Evolutionary conservation across 1,140 invertebrate species (phyloP), one percentile per base, ranked within the genome.

Genomic region (Delia radicum): DNA sequence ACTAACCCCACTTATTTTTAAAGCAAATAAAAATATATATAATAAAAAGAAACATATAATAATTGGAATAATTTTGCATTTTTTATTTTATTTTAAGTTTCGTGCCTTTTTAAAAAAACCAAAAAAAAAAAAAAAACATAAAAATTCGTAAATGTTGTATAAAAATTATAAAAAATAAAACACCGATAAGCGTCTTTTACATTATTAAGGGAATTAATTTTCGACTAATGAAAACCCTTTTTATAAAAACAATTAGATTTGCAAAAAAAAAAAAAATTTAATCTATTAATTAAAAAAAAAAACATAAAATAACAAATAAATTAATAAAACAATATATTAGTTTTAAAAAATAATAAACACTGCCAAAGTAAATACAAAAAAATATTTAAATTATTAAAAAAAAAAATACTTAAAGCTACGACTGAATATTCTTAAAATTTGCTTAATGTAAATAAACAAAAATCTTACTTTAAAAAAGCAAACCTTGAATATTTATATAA

Each of bases 361-460:
- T 69, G 65, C 65, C 65, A 69, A 69, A 69, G 8, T 8, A 37
- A 37, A 69, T 33, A 67, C 2, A n/a, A 7, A 69, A n/a, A 67
- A 67, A 31, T 15, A 65, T 28, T 67, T 31, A 31, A 55, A 67
- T n/a, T 31, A 67, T 67, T 15, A 65, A 65, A 26, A 63, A 28
- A 18, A 31, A 67, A 31, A 21, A 67, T 31, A 67, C 21, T 33
- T 24, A n/a, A 65, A 37, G 31, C n/a, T 69, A 69, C 27, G 65
- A 69, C 65, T 69, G 65, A 69, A 31, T 69, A 69, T 21, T 37
- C 65, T 69, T 69, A 69, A 67, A 67, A 31, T n/a, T n/a, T n/a
- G n/a, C n/a, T n/a, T n/a, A n/a, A n/a, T n/a, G n/a, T n/a, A n/a
- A n/a, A n/a, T n/a, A n/a, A n/a, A n/a, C n/a, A n/a, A n/a, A n/a